Evolutionary conservation across 2,888 invertebrate species (phyloP), one percentile per base, ranked within the genome.

Genomic region (Mythimna ferrago): DNA sequence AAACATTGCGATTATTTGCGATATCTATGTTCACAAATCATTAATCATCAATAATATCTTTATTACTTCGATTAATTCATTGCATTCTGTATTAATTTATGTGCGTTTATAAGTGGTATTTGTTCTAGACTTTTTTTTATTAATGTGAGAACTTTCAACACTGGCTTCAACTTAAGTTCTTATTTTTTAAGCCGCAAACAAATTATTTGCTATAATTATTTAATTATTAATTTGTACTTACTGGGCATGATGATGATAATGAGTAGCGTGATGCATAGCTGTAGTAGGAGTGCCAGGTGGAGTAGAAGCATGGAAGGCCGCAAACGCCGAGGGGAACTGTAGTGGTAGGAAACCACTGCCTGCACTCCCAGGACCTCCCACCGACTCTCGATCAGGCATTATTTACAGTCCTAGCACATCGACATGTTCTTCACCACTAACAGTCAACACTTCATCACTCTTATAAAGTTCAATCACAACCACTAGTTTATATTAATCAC

Each of bases 291-390:
- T 95, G 86, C 97, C 96, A 89, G 97, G 94, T 95, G 97, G 93
- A 96, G 97, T 93, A 35, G 97, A 97, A 84, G 97, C 97, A 90
- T 97, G 97, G 92, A 97, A 97, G 58, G 97, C 97, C 74, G 97
- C 97, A 86, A 96, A 97, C 70, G 96, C 97, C 84, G 97, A 97
- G 63, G 97, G 96, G 88, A 96, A 96, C 92, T 96, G 96, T 85
- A 96, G 93, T 87, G 96, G 96, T 93, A 97, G 92, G 93, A 97
- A 97, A 92, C 97, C 92, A 92, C 97, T 92, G 81, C 97, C 97
- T 86, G 96, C 94, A 89, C 95, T 96, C 89, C 96, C 97, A 77
- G 96, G 96, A 81, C 96, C 96, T 73, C 96, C 97, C 81, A 95
- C 95, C 88, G 95, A 93, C 91, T 96, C 96, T 92, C 96, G 93